Evolutionary conservation across 2,797 vertebrate genomes (phyloP), one percentile per base, ranked within the genome.

Genomic region (Siniperca obscura): DNA sequence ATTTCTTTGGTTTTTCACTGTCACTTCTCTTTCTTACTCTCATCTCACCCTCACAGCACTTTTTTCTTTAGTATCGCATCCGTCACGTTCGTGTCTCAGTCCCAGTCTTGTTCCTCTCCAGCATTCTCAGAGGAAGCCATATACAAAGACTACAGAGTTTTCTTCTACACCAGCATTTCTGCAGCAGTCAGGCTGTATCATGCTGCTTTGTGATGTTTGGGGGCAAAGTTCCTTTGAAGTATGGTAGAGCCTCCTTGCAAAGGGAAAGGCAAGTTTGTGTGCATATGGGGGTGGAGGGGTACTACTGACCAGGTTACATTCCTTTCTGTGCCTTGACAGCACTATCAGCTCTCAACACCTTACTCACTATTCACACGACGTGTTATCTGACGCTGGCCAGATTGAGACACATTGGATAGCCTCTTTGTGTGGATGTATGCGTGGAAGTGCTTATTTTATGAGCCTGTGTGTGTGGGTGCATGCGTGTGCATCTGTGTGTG

Each of bases 181-280:
- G 78, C 84, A 73, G 76, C 85, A 87, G 89, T 90, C 90, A 81
- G 88, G 66, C 89, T 86, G 76, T 72, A 89, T 90, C 80, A 71
- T 81, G 67, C 78, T 57, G 78, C 81, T 85, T 89, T 91, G 79
- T 90, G 82, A 90, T 88, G 91, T 93, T 87, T 76, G 55, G 80
- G 88, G 88, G 80, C 86, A 89, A 85, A 88, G 86, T 87, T 83
- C 70, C 81, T 93, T 94, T 93, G 93, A 95, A 92, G 88, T 90
- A 73, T 64, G 84, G 74, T 81, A 36, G 82, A 87, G 88, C 61
- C 78, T 86, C 59, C 74, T 84, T 75, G 84, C 61, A 71, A 83
- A 82, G 74, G 82, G 74, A 85, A 91, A 70, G 80, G 76, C 64
- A 42, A 27, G 72, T 91, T 86, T 91, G 75, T 88, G 85, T 82